Base-by-base conservation (phyloP, 2,113 vertebrate genomes). In the Taxidea taxus region DNA sequence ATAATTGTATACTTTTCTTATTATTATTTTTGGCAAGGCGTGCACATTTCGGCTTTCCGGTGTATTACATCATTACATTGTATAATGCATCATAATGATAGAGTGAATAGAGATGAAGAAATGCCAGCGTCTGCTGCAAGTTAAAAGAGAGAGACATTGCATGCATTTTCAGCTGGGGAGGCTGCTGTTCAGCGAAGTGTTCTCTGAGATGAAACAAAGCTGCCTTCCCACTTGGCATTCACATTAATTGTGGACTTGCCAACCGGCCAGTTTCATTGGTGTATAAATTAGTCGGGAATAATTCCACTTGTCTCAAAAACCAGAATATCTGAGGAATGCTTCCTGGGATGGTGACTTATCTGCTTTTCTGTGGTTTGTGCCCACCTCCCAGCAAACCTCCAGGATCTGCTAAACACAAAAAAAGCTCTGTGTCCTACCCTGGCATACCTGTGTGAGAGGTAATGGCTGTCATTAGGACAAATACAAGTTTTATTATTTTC, bases 11-110 rank as follows among this genome's bases (percentile, higher is more conserved):
- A 99, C 99, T 99, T 99, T 99, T 98, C 97, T 98, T 99, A 97
- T 99, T 99, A 98, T 99, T 99, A 99, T 99, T 99, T 99, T 99
- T 99, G 99, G 98, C 98, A 99, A 98, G 98, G 98, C 98, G 90
- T 85, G 84, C 88, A 92, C 96, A 49, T 98, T 98, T 98, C 97
- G 70, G 98, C 99, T 99, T 99, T 98, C 98, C 97, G 97, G 98
- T 82, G 62, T 99, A 98, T 99, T 99, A 99, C 99, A 99, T 99
- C 99, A 99, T 99, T 99, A 99, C 99, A 97, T 98, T 98, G 98
- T 99, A 99, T 99, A 99, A 99, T 99, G 99, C 98, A 99, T 99
- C 99, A 99, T 99, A 99, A 99, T 99, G 99, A 99, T 98, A 98
- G 99, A 99, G 98, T 99, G 99, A 98, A 99, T 98, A 98, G 98